phyloP scores from a whole-genome alignment of 2,113 vertebrate genomes.

The Strigops habroptila region DNA sequence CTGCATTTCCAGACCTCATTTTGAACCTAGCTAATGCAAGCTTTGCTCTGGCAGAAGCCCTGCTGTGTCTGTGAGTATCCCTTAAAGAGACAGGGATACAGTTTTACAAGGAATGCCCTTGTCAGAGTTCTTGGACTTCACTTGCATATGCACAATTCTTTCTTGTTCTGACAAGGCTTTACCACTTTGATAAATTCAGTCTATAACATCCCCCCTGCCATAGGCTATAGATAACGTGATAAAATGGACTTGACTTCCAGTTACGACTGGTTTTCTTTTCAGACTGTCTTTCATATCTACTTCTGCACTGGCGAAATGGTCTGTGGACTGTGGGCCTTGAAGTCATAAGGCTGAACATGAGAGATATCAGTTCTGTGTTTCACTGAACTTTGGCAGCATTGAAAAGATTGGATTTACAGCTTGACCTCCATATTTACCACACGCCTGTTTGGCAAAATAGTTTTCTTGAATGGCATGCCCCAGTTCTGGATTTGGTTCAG shows the following conservation, averaged over 20 bases:
- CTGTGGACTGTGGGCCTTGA: not conserved
- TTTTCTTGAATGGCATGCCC: not conserved
- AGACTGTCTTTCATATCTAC: not conserved
- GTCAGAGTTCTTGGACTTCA: not conserved
- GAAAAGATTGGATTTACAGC: not conserved
- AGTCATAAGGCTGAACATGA: not conserved
- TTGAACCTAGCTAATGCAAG: not conserved
- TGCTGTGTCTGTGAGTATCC: not conserved
- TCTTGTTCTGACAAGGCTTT: not conserved
- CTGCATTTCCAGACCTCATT: not conserved
- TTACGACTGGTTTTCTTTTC: not conserved
- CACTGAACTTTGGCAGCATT: not conserved
- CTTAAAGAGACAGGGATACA: not conserved
- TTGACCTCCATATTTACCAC: not conserved
- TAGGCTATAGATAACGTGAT: not conserved
- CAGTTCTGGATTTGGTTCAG: not conserved
- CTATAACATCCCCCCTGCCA: not conserved
- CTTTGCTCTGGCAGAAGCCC: not conserved
- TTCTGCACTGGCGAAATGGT: not conserved
- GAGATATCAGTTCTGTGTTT: not conserved
- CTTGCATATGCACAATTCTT: not conserved
- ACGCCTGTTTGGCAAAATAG: not conserved
- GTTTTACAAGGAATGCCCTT: not conserved
- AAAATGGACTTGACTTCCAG: not conserved
- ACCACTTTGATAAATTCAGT: not conserved